Base-by-base conservation (phyloP, 2,113 vertebrate genomes). In the Silurus meridionalis region DNA sequence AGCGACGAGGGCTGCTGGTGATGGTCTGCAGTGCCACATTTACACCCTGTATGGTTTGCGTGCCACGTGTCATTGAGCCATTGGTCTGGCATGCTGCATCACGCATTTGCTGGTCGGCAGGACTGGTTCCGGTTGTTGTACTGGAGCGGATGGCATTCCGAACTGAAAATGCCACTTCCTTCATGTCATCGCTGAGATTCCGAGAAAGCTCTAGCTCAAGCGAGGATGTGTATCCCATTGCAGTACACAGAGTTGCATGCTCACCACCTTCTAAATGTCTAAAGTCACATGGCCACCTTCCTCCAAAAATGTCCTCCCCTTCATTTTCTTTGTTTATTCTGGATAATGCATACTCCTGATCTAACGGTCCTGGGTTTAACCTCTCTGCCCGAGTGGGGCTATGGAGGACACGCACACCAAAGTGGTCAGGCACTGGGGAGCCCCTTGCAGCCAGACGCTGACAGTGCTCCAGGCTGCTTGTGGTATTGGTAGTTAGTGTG, bases 111-210 rank as follows among this genome's bases (percentile, higher is more conserved):
- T 93, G 93, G 77, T 95, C 93, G 0, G 90, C 10, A 0, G 96
- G 94, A 71, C 92, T 92, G 5, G 50, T 79, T 72, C 92, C 0
- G 83, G 91, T 0, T 88, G 92, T 0, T 91, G 93, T 53, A 23
- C 74, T 50, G 9, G 94, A 90, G 87, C 96, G 96, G 89, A 97
- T 96, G 53, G 96, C 93, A 0, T 96, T 97, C 66, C 97, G 95
- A 55, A 97, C 96, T 0, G 97, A 99, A 91, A 97, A 98, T 13
- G 98, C 98, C 0, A 98, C 98, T 91, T 99, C 98, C 93, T 99
- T 99, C 98, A 99, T 99, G 87, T 99, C 97, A 0, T 99, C 98
- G 0, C 98, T 99, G 96, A 99, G 91, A 92, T 99, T 99, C 90
- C 96, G 96, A 77, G 97, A 96, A 90, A 99, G 94, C 91, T 98